Base-by-base conservation (phyloP, 2,888 invertebrate genomes). In the Trichacis sp. region DNA sequence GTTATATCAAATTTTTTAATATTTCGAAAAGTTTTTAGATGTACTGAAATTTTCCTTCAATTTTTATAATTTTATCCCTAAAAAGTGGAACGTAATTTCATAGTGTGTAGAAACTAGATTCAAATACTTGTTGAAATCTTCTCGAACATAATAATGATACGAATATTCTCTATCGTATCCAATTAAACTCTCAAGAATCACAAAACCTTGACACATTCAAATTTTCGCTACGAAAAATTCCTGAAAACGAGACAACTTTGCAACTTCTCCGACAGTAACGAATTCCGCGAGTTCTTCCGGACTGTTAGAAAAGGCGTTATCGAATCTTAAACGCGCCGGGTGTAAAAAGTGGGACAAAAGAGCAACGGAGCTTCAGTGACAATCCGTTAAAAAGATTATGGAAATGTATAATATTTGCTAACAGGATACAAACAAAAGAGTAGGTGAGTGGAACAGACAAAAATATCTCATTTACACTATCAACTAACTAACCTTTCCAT, bases 351-450 rank as follows among this genome's bases (percentile, higher is more conserved):
- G 68, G 71, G 62, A 62, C 72, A 62, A 30, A 51, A 64, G 46
- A 55, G 51, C 57, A 62, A 45, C 59, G 52, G 65, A 57, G 65
- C 60, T 59, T 65, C 68, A 57, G 60, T 66, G 70, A 50, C 64
- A 71, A 72, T 72, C 71, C 73, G 69, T 73, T 73, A 71, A 72
- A 71, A 68, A 67, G 72, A 73, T 73, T 73, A 73, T 62, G 64
- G 67, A 72, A 69, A 70, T 69, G 65, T 65, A 47, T 72, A 70
- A 70, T 72, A 72, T 71, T n/a, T 67, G 53, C 69, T 72, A 73
- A 73, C 68, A 58, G 69, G 70, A 71, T 72, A 60, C 60, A 64
- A 64, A 49, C 52, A 60, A 67, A 57, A 64, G 33, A 51, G 54
- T 63, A 46, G 38, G 24, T 24, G 24, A 24, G 24, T 24, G 24